Evolutionary conservation across 2,888 invertebrate species (phyloP).

Genomic region (Odontothrips loti): DNA sequence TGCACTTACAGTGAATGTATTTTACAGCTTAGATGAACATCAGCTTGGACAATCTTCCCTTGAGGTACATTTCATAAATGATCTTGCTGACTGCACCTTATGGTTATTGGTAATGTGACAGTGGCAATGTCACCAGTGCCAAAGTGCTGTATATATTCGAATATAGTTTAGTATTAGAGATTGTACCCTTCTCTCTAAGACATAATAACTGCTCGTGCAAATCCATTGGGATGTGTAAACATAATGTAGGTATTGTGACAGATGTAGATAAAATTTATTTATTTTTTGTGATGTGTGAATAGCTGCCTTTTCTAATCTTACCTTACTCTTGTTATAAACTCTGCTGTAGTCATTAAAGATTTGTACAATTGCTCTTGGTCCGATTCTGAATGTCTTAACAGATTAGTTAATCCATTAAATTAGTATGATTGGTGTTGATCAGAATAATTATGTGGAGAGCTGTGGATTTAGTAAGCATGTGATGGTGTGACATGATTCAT

Average conservation of each 20-base stretch:
- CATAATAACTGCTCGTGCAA: constrained; percentile 5
- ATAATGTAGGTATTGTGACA: not conserved
- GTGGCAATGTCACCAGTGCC: not conserved
- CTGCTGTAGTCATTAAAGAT: not conserved
- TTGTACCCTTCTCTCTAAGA: not conserved
- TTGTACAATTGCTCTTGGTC: not conserved
- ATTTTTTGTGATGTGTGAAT: constrained; percentile 15
- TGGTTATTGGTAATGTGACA: constrained; percentile 3
- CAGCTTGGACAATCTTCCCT: too few species aligned
- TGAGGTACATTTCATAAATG: too few species aligned
- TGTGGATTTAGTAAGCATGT: too few species aligned
- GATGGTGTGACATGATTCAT: too few species aligned
- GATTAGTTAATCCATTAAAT: not conserved
- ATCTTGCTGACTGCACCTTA: constrained; percentile 11
- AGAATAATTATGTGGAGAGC: too few species aligned
- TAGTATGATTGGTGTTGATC: too few species aligned
- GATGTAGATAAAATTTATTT: constrained; percentile 16
- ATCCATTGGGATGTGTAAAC: not conserved
- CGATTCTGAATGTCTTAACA: not conserved
- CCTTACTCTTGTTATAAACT: not conserved
- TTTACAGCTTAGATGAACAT: too few species aligned
- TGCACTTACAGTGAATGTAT: too few species aligned
- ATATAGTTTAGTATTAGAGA: not conserved
- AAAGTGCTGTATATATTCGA: constrained; percentile 4
- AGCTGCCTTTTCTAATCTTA: constrained; percentile 14